A percentile compares a stretch with the other conserved stretches of the same genome.
Evolutionary conservation across 1,140 invertebrate species (phyloP).

Genomic region (Trypoxylus dichotomus): DNA sequence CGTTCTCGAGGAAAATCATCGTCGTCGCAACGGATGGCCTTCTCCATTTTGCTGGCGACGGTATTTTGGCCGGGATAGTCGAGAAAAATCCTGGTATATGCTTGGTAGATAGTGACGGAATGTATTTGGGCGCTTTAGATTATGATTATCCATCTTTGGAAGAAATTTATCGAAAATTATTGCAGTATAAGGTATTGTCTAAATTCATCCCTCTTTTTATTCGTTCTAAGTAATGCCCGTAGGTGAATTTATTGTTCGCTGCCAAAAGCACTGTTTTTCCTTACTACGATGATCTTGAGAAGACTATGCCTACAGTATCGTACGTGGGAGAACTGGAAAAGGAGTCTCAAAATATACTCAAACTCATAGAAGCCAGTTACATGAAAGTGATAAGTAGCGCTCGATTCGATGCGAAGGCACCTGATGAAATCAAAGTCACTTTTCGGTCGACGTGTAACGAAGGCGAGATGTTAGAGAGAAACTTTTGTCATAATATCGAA

Average conservation of each 20-base stretch:
- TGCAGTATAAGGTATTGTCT: constrained; percentile 57
- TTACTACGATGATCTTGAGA: constrained; percentile 59
- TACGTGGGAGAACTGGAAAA: constrained; percentile 61
- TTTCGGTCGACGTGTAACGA: constrained; percentile 32
- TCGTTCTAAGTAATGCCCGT: constrained; percentile 2
- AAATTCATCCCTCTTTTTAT: neutral
- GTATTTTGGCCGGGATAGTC: constrained; percentile 47
- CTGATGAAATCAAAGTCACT: constrained; percentile 28
- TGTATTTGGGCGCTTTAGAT: constrained; percentile 55
- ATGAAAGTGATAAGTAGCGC: constrained; percentile 28
- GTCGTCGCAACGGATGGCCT: constrained; percentile 54
- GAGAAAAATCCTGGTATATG: constrained; percentile 53
- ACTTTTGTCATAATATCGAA: constrained; percentile 40
- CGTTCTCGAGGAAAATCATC: constrained; percentile 51
- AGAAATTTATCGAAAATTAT: constrained; percentile 60
- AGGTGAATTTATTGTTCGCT: constrained; percentile 66
- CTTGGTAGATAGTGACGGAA: constrained; percentile 59
- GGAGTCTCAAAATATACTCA: constrained; percentile 64
- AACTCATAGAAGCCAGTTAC: constrained; percentile 61
- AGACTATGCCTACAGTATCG: constrained; percentile 58
- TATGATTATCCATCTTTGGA: constrained; percentile 67
- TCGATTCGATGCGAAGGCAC: neutral
- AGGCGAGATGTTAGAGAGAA: constrained; percentile 28
- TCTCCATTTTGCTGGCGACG: constrained; percentile 56
- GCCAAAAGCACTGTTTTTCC: constrained; percentile 57